These are phyloP conservation scores for Chlorops oryzae DNA, from an alignment of 1,140 invertebrate genomes.

Conservation along the genomic window DNA sequence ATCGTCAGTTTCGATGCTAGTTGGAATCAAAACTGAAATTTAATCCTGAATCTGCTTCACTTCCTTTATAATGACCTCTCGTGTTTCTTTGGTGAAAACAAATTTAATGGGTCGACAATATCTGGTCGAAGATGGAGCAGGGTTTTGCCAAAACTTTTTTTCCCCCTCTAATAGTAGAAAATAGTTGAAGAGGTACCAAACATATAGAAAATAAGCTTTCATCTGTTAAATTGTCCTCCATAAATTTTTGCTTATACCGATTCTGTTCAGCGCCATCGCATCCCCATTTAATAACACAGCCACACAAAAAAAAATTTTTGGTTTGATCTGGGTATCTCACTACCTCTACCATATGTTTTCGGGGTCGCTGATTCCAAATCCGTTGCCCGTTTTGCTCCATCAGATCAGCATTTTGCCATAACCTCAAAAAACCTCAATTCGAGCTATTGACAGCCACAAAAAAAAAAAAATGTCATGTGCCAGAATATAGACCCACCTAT, in stretches of 20 bases:
- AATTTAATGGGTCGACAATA: slow-evolving; percentile 23
- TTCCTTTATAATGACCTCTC: slow-evolving; percentile 15
- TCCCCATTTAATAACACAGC: too few species aligned
- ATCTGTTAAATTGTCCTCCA: slow-evolving; percentile 2
- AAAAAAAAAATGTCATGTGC: too few species aligned
- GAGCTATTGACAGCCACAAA: too few species aligned
- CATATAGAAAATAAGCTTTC: slow-evolving; percentile 3
- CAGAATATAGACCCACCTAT: too few species aligned
- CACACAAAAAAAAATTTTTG: too few species aligned
- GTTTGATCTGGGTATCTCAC: too few species aligned
- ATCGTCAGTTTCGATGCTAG: background rate
- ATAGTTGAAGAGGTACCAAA: slow-evolving; percentile 18
- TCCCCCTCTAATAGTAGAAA: slow-evolving; percentile 10
- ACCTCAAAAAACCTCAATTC: too few species aligned
- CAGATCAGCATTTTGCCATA: too few species aligned
- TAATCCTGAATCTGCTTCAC: slow-evolving; percentile 13
- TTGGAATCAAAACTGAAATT: background rate
- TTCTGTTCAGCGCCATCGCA: slow-evolving; percentile 18
- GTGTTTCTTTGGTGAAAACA: slow-evolving; percentile 22
- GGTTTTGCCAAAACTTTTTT: slow-evolving; percentile 24
- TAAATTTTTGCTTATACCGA: slow-evolving; percentile 21
- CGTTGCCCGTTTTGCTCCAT: too few species aligned
- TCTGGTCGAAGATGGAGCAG: slow-evolving; percentile 12
- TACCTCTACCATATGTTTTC: too few species aligned
- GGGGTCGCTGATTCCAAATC: too few species aligned